Evolutionary conservation across 2,888 invertebrate genomes (phyloP), one percentile per base, ranked within the genome.

Genomic region (Polydrusus tereticollis): DNA sequence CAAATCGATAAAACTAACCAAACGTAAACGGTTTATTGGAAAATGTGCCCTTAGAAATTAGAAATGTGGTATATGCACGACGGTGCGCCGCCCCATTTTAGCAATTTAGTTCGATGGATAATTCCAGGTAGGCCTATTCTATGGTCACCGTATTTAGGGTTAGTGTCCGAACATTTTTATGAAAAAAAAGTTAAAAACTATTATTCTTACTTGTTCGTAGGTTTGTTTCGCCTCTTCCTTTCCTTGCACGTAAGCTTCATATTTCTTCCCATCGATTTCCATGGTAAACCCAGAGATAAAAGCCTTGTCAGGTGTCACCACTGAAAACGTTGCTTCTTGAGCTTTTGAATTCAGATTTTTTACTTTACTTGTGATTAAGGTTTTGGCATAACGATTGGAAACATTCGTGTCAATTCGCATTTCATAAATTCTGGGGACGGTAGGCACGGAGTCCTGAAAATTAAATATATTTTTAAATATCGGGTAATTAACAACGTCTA

Each of bases 261-360:
- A 91, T 1, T 88, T 85, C 81, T 89, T 90, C 20, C 89, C 90
- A 69, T 88, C 88, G 8, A 91, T 86, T 68, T 89, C 90, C 92
- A 92, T 92, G 41, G 88, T 83, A 80, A 93, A 92, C 60, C 89
- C 90, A 43, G 91, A 90, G 77, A 92, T 91, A 82, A 90, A 92
- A 0, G 92, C 92, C 0, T 90, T 89, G 72, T 92, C 91, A 0
- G 93, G 93, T 57, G 92, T 83, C 14, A 92, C 87, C 7, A 92
- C 88, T 55, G 89, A 87, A 84, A 92, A 92, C 52, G 87, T 86
- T 3, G 90, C 89, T 82, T 93, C 91, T 76, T 90, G 89, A 0
- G 92, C 85, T 8, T 82, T 84, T 58, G 86, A 85, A 6, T 88
- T 89, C 1, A 88, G 87, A 83, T 93, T 93, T 76, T 87, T 87